These are phyloP conservation scores for Colletes gigas DNA, from an alignment of 1,140 invertebrate genomes.

Conservation along the genomic window DNA sequence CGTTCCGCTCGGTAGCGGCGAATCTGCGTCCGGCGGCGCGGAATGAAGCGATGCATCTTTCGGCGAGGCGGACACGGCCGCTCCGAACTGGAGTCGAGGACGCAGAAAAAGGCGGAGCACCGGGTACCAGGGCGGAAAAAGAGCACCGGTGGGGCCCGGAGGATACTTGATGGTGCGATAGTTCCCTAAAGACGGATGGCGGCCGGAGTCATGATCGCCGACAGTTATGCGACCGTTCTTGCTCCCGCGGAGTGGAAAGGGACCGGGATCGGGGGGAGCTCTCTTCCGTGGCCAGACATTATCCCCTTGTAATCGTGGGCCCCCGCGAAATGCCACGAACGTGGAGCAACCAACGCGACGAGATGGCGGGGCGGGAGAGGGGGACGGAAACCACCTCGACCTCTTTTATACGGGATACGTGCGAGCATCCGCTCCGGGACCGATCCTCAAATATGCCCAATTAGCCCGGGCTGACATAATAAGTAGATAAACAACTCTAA, in stretches of 20 bases:
- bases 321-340: slow-evolving; percentile 58
- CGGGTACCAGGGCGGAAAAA: slow-evolving; percentile 19
- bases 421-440: slow-evolving; percentile 63
- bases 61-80: slow-evolving; percentile 15
- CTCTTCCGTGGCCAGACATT: slow-evolving; percentile 51
- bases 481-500: slow-evolving; percentile 75
- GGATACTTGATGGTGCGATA: slow-evolving; percentile 61
- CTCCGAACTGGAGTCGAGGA: slow-evolving; percentile 20
- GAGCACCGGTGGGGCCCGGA: slow-evolving; percentile 14
- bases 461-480: slow-evolving; percentile 74
- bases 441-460: slow-evolving; percentile 74
- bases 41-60: slow-evolving; percentile 73
- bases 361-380: not conserved
- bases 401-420: slow-evolving; percentile 60
- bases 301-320: slow-evolving; percentile 52
- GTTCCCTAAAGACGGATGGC: slow-evolving; percentile 70
- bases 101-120: slow-evolving; percentile 42
- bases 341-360: slow-evolving; percentile 16
- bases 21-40: slow-evolving; percentile 49
- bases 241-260: not conserved
- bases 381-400: not conserved
- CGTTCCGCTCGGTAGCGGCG: slow-evolving; percentile 39
- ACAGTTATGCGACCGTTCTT: slow-evolving; percentile 71
- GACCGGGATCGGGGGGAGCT: not conserved
- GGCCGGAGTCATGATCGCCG: slow-evolving; percentile 56